These are phyloP conservation scores for Pseudomugil tenellus DNA, from an alignment of 2,797 vertebrate species.

Conservation along the genomic window DNA sequence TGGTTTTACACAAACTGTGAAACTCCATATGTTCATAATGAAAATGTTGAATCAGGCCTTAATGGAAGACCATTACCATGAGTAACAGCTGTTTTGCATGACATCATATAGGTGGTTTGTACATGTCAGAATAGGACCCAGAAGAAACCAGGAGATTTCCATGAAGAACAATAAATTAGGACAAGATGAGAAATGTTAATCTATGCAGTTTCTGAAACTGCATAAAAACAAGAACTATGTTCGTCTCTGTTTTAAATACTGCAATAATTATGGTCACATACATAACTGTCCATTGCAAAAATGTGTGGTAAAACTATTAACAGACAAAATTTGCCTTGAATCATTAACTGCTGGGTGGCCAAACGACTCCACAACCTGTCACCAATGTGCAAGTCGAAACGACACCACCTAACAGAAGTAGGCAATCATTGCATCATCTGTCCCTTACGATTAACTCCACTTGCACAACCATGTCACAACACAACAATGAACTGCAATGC, in stretches of 20 bases:
- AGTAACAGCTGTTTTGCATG: too few relatives aligned
- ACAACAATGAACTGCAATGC: constrained; percentile 49
- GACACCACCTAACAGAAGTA: constrained; percentile 6
- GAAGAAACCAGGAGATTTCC: too few relatives aligned
- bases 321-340: not conserved
- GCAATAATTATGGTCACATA: not conserved
- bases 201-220: not conserved
- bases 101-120: too few relatives aligned
- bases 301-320: not conserved
- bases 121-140: too few relatives aligned
- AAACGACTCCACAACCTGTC: constrained; percentile 7
- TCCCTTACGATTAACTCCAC: constrained; percentile 12
- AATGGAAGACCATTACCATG: too few relatives aligned
- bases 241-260: not conserved
- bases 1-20: too few relatives aligned
- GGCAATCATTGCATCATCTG: constrained; percentile 41
- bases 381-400: constrained; percentile 7
- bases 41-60: too few relatives aligned
- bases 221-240: not conserved
- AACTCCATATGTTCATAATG: too few relatives aligned
- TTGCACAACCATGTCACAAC: constrained; percentile 24
- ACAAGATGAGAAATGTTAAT: not conserved
- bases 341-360: constrained; percentile 21
- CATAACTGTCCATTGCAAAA: not conserved
- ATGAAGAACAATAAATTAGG: not conserved